These are phyloP conservation scores for Pachypsylla venusta DNA, from an alignment of 1,140 invertebrate species.

Conservation along the genomic window DNA sequence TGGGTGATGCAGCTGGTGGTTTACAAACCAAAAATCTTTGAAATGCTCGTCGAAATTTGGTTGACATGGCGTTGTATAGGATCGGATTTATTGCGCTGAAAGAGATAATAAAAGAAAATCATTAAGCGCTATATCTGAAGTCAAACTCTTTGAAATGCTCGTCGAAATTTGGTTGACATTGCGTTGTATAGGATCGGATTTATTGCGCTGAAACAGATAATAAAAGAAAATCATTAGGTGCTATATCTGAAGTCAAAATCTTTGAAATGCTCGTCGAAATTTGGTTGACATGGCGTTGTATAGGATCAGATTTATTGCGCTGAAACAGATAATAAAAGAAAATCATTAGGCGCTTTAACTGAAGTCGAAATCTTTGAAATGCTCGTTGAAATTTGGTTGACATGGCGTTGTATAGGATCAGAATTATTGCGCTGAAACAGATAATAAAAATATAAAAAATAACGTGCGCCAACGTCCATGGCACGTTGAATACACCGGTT, in stretches of 20 bases:
- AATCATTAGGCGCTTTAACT: too few species aligned
- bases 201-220: constrained; percentile 34
- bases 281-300: constrained; percentile 52
- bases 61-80: constrained; percentile 49
- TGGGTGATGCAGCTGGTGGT: background rate
- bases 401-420: constrained; percentile 51
- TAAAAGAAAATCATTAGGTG: too few species aligned
- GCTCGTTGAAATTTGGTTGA: constrained; percentile 46
- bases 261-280: constrained; percentile 41
- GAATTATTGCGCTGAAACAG: constrained; percentile 39
- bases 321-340: constrained; percentile 21
- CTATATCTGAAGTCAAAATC: too few species aligned
- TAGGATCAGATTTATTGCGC: constrained; percentile 46
- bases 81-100: constrained; percentile 44
- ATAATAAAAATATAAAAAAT: too few species aligned
- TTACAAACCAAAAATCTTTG: constrained; percentile 19
- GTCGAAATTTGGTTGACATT: constrained; percentile 47
- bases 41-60: constrained; percentile 42
- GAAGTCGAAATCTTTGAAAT: too few species aligned
- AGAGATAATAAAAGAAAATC: too few species aligned
- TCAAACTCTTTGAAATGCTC: too few species aligned
- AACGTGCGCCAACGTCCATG: too few species aligned
- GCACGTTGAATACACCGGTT: too few species aligned
- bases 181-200: constrained; percentile 52
- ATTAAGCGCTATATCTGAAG: too few species aligned